Percentiles rank a stretch among this genome's conserved stretches.
These are phyloP conservation scores for Luscinia megarhynchos DNA, from an alignment of 2,797 vertebrate genomes.

Conservation along the genomic window DNA sequence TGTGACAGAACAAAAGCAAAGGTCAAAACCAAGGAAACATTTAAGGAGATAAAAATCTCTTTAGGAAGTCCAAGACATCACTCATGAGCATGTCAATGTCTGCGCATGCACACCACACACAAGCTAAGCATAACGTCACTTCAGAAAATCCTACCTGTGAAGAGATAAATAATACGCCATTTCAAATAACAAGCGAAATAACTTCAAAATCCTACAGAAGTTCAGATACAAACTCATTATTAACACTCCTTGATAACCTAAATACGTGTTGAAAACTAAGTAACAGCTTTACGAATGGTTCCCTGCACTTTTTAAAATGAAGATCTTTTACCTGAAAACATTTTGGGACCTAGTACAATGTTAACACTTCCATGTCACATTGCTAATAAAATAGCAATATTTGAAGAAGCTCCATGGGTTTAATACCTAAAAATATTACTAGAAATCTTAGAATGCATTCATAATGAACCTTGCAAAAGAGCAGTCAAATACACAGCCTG, in stretches of 20 bases:
- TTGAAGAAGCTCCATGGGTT: background rate
- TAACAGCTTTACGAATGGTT: background rate
- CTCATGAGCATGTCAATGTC: background rate
- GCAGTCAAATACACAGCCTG: background rate
- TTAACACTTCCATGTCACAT: background rate
- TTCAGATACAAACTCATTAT: background rate
- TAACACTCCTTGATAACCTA: background rate
- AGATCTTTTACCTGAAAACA: background rate
- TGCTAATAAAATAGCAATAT: background rate
- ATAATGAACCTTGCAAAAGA: background rate
- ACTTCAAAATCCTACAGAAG: background rate
- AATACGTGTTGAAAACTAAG: background rate
- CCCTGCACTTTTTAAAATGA: background rate
- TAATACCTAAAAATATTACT: background rate
- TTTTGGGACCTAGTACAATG: background rate
- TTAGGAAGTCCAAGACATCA: background rate
- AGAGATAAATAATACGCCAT: background rate
- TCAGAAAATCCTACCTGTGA: slow-evolving; percentile 13
- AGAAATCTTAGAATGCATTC: background rate
- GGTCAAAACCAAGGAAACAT: background rate
- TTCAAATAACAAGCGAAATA: background rate
- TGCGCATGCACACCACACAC: background rate
- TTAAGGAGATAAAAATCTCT: background rate
- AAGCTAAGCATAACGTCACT: background rate
- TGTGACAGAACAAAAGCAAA: background rate